Conservation (phyloP, 2,888 invertebrate species). For the Chydorus sphaericus region DNA sequence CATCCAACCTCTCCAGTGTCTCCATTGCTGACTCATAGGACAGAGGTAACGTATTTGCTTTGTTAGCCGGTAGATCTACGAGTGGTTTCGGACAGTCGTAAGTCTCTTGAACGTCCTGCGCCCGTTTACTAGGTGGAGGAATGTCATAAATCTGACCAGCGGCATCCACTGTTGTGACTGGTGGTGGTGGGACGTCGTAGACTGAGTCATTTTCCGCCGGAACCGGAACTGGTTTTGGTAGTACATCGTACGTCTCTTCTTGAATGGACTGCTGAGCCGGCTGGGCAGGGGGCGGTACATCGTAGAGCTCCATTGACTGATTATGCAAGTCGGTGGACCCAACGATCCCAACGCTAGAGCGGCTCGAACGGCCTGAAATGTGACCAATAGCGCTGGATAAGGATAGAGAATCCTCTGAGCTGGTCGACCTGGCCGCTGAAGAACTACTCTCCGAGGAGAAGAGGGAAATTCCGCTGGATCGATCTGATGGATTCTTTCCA, state of each 20-base stretch:
- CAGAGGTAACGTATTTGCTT: slow-evolving; percentile 38
- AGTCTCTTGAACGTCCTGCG: background rate
- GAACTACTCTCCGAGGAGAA: slow-evolving; percentile 26
- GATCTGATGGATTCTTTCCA: slow-evolving; percentile 22
- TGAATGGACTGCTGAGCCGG: background rate
- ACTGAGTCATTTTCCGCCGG: background rate
- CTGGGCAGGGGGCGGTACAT: slow-evolving; percentile 34
- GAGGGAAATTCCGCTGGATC: slow-evolving; percentile 29
- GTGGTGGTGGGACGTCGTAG: slow-evolving; percentile 45
- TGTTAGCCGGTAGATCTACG: background rate
- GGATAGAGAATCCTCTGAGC: slow-evolving; percentile 9
- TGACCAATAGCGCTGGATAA: slow-evolving; percentile 13
- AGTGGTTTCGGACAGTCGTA: background rate
- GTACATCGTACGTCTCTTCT: slow-evolving; percentile 25
- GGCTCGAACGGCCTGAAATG: slow-evolving; percentile 1
- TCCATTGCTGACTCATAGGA: slow-evolving; percentile 62
- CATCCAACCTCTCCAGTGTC: slow-evolving; percentile 53
- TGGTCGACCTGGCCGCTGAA: slow-evolving; percentile 6
- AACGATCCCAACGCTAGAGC: slow-evolving; percentile 7
- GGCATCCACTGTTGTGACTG: background rate
- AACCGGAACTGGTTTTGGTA: slow-evolving; percentile 17
- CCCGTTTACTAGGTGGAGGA: background rate
- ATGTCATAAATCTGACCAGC: background rate
- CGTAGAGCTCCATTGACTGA: slow-evolving; percentile 35
- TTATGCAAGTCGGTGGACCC: background rate